Base-by-base conservation (phyloP, 2,797 vertebrate genomes). In the Microctenopoma steveboyesi region DNA sequence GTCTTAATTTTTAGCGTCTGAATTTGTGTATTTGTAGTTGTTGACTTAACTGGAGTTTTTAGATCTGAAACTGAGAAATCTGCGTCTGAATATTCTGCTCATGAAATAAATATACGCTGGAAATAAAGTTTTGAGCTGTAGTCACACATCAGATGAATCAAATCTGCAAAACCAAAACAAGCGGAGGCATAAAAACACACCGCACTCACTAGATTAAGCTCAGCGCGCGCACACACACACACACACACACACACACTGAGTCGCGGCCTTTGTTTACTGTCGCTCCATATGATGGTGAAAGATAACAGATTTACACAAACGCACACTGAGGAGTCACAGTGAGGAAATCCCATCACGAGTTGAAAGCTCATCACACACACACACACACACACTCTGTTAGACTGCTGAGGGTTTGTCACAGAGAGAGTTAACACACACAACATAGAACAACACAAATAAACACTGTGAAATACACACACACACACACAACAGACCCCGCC, bases 281-380 rank as follows among this genome's bases (percentile, higher is more conserved):
- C 72, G 51, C 64, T 79, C 58, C 63, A 67, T 80, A 72, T 84
- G 72, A 89, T 83, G 72, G 70, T 58, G 78, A 60, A 69, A 73
- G 81, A 89, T 87, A 85, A 90, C 70, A 72, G 70, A 83, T 78
- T 65, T 68, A 30, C 55, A 64, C 53, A 77, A 33, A 72, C 61
- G n/a, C 15, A 59, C 69, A 67, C 37, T 55, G 5, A 22, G 37
- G 42, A 78, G 73, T 71, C 61, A 72, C 62, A 76, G 54, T 9
- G 71, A 82, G 76, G 76, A 86, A 90, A 86, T 88, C 80, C 78
- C 70, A 77, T 83, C 74, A 65, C 22, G 28, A 68, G 59, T 74
- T 80, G 64, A 83, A 84, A 75, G 73, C 84, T 63, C 63, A 69
- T 72, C 67, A 79, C 50, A 68, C 67, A 62, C 53, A 70, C 39